Percentiles rank a stretch among this genome's conserved stretches.
Conservation (phyloP, 2,797 vertebrate genomes). For the Limosa lapponica region DNA sequence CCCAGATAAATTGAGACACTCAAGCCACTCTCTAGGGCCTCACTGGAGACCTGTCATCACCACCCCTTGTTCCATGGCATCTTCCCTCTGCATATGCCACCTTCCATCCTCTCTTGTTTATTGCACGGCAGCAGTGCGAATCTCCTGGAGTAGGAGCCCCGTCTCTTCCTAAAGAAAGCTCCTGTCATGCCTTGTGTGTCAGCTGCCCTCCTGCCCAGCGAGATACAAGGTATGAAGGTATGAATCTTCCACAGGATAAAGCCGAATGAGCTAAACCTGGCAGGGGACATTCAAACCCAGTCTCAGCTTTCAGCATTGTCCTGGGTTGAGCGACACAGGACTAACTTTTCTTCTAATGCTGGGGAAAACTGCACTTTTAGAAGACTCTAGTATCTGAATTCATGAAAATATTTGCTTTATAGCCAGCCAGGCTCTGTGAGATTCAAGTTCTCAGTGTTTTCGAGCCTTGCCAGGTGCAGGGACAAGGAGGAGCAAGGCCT, state of each 20-base stretch:
- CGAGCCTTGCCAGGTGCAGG: too few species aligned
- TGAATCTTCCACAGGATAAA: background rate
- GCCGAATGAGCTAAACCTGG: background rate
- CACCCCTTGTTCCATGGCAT: background rate
- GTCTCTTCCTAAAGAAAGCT: background rate
- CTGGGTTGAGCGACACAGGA: too few species aligned
- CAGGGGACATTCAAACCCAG: background rate
- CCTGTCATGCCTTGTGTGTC: background rate
- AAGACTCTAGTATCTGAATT: too few species aligned
- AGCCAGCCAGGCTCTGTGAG: too few species aligned
- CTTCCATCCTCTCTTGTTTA: background rate
- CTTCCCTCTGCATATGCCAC: background rate
- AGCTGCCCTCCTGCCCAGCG: background rate
- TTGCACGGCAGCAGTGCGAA: background rate
- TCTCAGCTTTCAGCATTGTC: background rate
- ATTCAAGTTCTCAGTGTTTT: too few species aligned
- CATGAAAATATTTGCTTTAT: too few species aligned
- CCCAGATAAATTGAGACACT: background rate
- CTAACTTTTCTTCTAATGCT: too few species aligned
- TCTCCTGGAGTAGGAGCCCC: background rate
- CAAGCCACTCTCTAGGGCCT: background rate
- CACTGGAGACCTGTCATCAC: background rate
- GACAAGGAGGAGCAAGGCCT: too few species aligned
- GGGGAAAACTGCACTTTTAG: too few species aligned
- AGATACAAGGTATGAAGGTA: background rate